Evolutionary conservation across 2,888 invertebrate genomes (phyloP).

Genomic region (Altica lythri): DNA sequence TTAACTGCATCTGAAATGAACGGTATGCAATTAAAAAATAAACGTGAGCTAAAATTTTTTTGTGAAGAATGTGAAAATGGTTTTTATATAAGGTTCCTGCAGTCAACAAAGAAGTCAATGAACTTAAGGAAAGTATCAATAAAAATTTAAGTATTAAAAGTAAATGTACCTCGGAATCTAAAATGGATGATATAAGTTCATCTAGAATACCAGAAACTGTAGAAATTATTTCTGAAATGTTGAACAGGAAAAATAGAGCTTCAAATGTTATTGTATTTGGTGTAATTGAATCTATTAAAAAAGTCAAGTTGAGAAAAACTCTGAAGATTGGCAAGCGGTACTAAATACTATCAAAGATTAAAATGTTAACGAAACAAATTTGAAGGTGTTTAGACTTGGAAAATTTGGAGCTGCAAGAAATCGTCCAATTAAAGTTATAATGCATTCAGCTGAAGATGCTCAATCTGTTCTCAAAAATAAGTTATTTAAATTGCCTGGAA

Average conservation of each 20-base stretch:
- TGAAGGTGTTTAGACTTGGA: not conserved
- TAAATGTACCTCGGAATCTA: too few species aligned
- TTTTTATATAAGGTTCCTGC: not conserved
- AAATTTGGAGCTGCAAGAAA: not conserved
- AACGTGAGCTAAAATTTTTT: not conserved
- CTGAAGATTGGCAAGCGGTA: not conserved
- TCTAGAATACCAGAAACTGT: too few species aligned
- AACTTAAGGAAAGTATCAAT: not conserved
- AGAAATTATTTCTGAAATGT: too few species aligned
- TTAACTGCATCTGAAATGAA: not conserved
- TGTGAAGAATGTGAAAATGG: conserved; percentile 4
- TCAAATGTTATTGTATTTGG: too few species aligned
- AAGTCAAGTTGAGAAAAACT: not conserved
- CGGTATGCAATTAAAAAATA: conserved; percentile 2
- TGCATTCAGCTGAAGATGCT: not conserved
- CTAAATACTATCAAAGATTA: not conserved
- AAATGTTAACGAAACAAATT: not conserved
- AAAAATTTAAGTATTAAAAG: not conserved
- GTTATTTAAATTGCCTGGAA: not conserved
- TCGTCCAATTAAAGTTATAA: not conserved
- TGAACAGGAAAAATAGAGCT: too few species aligned
- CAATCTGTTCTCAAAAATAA: not conserved
- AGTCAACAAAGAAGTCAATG: not conserved
- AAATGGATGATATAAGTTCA: too few species aligned
- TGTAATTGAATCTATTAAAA: not conserved